These are phyloP conservation scores for Haemorhous mexicanus DNA, from an alignment of 2,113 vertebrate species.

Conservation along the genomic window DNA sequence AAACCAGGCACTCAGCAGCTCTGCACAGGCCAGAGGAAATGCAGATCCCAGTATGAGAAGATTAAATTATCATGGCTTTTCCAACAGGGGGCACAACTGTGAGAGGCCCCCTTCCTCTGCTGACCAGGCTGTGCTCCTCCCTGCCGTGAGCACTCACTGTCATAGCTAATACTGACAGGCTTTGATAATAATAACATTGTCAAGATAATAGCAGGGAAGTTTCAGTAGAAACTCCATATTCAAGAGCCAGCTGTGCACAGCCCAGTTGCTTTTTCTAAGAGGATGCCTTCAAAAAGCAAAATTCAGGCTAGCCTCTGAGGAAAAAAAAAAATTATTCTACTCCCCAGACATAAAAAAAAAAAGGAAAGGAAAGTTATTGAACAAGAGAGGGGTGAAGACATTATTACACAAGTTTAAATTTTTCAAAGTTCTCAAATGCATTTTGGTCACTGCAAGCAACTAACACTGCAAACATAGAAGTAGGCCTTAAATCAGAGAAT, in stretches of 20 bases:
- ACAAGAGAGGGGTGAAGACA: background rate
- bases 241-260: conserved; percentile 64
- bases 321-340: background rate
- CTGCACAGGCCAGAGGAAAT: background rate
- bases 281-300: conserved; percentile 60
- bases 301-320: background rate
- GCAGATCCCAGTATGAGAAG: conserved; percentile 58
- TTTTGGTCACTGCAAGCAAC: background rate
- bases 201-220: conserved; percentile 70
- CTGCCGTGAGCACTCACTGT: conserved; percentile 50
- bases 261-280: conserved; percentile 38
- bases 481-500: conserved; percentile 61
- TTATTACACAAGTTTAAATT: background rate
- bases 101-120: conserved; percentile 49
- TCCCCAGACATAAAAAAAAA: background rate
- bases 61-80: conserved; percentile 71
- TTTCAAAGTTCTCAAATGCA: background rate
- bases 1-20: conserved; percentile 15
- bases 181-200: conserved; percentile 75
- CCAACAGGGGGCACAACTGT: conserved; percentile 48
- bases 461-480: background rate
- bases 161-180: conserved; percentile 60
- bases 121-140: conserved; percentile 35
- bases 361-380: background rate
- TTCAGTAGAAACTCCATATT: conserved; percentile 62